phyloP scores from a whole-genome alignment of 2,113 vertebrate genomes.

The Microtus ochrogaster region DNA sequence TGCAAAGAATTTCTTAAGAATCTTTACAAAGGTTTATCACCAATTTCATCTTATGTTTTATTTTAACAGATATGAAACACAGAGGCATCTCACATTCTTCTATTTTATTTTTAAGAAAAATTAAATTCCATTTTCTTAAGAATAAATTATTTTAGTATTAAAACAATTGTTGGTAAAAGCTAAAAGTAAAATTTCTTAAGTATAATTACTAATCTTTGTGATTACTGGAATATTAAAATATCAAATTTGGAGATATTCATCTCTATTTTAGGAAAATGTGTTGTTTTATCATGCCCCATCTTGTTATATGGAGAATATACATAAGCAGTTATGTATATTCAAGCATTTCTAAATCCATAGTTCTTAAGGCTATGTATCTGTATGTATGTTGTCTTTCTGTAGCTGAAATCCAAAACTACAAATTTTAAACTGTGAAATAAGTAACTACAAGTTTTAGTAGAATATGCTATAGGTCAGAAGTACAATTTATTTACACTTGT shows the following conservation, averaged over 20 bases:
- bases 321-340: neutral
- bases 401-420: neutral
- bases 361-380: neutral
- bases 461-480: neutral
- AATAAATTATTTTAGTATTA: conserved; percentile 27
- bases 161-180: neutral
- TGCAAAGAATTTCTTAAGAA: conserved; percentile 49
- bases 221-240: neutral
- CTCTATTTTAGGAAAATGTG: neutral
- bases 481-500: neutral
- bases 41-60: neutral
- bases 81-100: neutral
- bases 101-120: conserved; percentile 20
- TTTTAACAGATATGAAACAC: conserved; percentile 23
- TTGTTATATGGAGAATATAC: neutral
- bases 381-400: neutral
- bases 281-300: neutral
- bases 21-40: conserved; percentile 23
- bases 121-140: neutral
- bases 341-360: neutral
- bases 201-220: conserved; percentile 15
- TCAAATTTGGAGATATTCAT: neutral
- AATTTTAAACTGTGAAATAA: neutral
- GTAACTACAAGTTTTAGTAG: neutral
- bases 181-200: neutral